These are phyloP conservation scores for Melopsittacus undulatus DNA, from an alignment of 2,797 vertebrate species.

Conservation along the genomic window DNA sequence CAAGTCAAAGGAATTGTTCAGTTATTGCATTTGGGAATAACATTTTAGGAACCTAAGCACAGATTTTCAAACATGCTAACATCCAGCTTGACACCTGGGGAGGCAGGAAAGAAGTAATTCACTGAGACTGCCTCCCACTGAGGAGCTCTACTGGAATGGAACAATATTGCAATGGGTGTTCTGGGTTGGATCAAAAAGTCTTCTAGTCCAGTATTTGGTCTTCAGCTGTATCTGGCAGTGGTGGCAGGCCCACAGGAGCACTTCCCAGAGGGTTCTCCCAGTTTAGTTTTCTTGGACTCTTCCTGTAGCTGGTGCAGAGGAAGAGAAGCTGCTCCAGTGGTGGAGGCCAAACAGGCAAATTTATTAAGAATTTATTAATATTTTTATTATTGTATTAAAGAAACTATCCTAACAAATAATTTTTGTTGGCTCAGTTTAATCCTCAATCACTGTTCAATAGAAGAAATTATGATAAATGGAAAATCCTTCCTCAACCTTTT, in stretches of 20 bases:
- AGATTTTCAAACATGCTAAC: not conserved
- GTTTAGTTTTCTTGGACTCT: not conserved
- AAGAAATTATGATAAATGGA: not conserved
- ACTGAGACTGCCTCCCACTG: not conserved
- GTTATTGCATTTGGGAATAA: not conserved
- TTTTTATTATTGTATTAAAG: not conserved
- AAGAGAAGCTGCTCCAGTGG: not conserved
- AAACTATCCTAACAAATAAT: not conserved
- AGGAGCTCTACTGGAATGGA: not conserved
- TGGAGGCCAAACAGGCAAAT: not conserved
- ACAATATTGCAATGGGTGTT: too few relatives aligned
- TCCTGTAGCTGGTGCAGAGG: not conserved
- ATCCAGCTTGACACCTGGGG: not conserved
- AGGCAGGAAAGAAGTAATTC: not conserved
- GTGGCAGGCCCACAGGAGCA: not conserved
- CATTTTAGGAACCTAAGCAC: not conserved
- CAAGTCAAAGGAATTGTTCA: not conserved
- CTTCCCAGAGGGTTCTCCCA: not conserved
- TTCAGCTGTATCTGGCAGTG: not conserved
- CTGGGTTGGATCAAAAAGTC: not conserved
- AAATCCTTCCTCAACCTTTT: constrained; percentile 61
- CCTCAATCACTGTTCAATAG: not conserved
- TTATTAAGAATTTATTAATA: not conserved
- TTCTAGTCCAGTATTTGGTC: not conserved
- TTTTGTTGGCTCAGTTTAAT: not conserved